Evolutionary conservation across 2,113 vertebrate species (phyloP).

Genomic region (Dolichallabes microphthalmus): DNA sequence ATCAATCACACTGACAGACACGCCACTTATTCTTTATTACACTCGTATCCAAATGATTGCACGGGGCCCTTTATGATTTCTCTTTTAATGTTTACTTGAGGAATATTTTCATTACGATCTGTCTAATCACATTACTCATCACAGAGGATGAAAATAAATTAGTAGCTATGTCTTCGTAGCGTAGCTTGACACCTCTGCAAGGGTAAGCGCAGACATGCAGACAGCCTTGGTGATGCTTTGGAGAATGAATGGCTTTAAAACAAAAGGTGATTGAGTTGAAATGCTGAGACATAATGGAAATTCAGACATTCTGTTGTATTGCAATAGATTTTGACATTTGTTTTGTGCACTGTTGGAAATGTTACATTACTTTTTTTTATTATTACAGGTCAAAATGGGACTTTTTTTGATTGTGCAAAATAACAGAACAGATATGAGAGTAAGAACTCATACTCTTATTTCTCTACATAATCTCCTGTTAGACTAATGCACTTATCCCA

Average conservation of each 20-base stretch:
- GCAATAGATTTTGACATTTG: not conserved
- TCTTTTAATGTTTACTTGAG: slow-evolving; percentile 51
- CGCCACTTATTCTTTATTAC: slow-evolving; percentile 58
- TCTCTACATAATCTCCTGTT: no score
- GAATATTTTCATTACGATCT: slow-evolving; percentile 54
- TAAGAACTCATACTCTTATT: no score
- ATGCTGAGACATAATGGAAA: slow-evolving; percentile 14
- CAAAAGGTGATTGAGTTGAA: slow-evolving; percentile 5
- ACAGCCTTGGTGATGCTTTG: slow-evolving; percentile 34
- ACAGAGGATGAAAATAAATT: slow-evolving; percentile 46
- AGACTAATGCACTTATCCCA: no score
- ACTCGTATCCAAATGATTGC: slow-evolving; percentile 59
- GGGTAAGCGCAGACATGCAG: slow-evolving; percentile 6
- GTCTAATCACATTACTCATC: slow-evolving; percentile 53
- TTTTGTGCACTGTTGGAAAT: not conserved
- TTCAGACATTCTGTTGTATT: slow-evolving; percentile 13
- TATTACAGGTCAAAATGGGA: no score
- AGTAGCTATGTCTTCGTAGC: slow-evolving; percentile 38
- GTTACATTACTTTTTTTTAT: not conserved
- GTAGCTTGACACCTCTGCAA: slow-evolving; percentile 21
- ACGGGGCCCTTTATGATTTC: slow-evolving; percentile 38
- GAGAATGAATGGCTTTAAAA: slow-evolving; percentile 37
- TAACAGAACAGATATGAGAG: no score
- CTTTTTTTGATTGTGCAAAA: no score
- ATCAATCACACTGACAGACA: slow-evolving; percentile 77